Conservation (phyloP, 2,888 invertebrate genomes). For the Ligdia adustata region DNA sequence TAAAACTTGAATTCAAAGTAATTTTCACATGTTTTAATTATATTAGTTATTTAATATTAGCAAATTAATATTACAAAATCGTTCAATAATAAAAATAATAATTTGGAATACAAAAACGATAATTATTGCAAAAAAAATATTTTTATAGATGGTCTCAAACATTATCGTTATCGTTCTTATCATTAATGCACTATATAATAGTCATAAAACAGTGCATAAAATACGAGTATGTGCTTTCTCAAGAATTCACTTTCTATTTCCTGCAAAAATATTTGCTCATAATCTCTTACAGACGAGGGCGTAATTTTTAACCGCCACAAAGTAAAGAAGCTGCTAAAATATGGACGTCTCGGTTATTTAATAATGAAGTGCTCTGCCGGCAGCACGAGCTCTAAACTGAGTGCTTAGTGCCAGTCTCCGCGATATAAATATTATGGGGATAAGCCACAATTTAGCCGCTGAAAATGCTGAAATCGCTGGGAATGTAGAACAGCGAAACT, state of each 20-base stretch:
- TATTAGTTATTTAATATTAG: too few relatives aligned
- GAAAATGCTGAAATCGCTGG: not conserved
- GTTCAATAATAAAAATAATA: too few relatives aligned
- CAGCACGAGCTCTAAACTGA: not conserved
- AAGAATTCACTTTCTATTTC: too few relatives aligned
- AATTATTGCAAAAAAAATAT: not conserved
- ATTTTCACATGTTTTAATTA: too few relatives aligned
- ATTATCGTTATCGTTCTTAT: too few relatives aligned
- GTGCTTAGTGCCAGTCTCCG: not conserved
- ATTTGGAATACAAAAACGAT: not conserved
- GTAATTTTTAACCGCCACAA: not conserved
- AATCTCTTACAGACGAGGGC: not conserved
- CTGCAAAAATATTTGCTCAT: too few relatives aligned
- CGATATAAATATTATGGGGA: slow-evolving; percentile 16
- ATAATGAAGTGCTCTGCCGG: slow-evolving; percentile 5
- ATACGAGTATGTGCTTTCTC: too few relatives aligned
- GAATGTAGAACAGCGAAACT: too few relatives aligned
- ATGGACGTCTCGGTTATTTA: slow-evolving; percentile 3
- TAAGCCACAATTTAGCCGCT: slow-evolving; percentile 9
- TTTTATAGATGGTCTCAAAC: too few relatives aligned
- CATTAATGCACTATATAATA: too few relatives aligned
- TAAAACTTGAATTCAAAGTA: too few relatives aligned
- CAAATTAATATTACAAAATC: not conserved
- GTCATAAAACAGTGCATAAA: too few relatives aligned
- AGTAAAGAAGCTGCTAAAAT: slow-evolving; percentile 2